Base-by-base conservation (phyloP, 2,113 vertebrate species). In the Amazona guildingii region DNA sequence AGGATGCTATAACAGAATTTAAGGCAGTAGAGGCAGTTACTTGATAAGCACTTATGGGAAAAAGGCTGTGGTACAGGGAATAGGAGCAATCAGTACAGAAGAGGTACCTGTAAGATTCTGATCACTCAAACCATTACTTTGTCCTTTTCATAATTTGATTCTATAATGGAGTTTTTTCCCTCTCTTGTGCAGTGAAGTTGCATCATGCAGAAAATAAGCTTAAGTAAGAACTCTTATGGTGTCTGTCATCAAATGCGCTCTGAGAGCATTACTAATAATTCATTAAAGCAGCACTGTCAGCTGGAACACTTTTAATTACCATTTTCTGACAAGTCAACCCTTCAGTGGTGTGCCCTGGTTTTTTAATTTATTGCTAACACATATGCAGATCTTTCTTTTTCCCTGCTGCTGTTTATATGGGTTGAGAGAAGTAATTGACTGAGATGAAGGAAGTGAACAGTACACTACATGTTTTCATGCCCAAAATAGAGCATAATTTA, bases 261-360 rank as follows among this genome's bases (percentile, higher is more conserved):
- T 0, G 17, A 90, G 92, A 94, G 94, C 77, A 51, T 82, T 82
- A n/a, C 94, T 91, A 93, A 96, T 93, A 95, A 96, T 95, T 96
- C 95, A 93, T 96, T 94, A 96, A 92, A 95, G 62, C 44, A 93
- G 83, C 83, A 88, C 94, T 94, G 94, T 94, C 77, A 82, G 62
- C 86, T 89, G 92, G 95, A 95, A 93, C 88, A 57, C 52, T 93
- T 94, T 84, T 93, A 97, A 97, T 95, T 95, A 86, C 77, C 66
- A 83, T 90, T 91, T 93, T 93, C 92, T 94, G 95, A 93, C 80
- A 86, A 95, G 88, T 78, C 88, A 96, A 81, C 83, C 88, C 92
- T 93, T 88, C 67, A 92, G 91, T 92, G 54, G 24, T 64, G 33
- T 89, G 86, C 78, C 88, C 86, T 90, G 95, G 52, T 96, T 97